Evolutionary conservation across 2,113 vertebrate species (phyloP).

Genomic region (Pimephales promelas): DNA sequence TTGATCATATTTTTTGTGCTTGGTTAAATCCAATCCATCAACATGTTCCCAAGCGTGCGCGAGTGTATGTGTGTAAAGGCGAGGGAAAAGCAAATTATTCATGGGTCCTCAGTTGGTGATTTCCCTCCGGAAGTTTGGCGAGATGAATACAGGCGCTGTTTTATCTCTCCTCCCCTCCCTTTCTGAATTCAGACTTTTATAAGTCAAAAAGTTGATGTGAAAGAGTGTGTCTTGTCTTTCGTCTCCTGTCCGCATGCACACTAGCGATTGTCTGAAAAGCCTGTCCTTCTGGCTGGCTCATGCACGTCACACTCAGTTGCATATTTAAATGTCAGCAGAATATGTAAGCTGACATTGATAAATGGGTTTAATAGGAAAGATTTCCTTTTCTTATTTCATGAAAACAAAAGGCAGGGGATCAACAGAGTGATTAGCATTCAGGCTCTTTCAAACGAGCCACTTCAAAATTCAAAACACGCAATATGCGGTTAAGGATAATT

Average conservation of each 20-base stretch:
- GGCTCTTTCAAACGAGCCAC: not conserved
- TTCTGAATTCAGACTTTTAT: slow-evolving; percentile 65
- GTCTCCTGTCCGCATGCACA: slow-evolving; percentile 48
- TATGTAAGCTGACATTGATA: slow-evolving; percentile 69
- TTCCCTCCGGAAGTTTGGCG: slow-evolving; percentile 69
- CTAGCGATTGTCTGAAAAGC: slow-evolving; percentile 58
- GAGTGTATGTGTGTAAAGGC: slow-evolving; percentile 29
- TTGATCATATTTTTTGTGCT: slow-evolving; percentile 62
- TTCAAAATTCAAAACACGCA: slow-evolving; percentile 38
- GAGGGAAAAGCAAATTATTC: slow-evolving; percentile 66
- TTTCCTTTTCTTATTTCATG: slow-evolving; percentile 56
- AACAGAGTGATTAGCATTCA: slow-evolving; percentile 30
- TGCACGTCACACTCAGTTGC: slow-evolving; percentile 60
- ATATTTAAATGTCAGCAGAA: slow-evolving; percentile 70
- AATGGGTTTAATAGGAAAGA: slow-evolving; percentile 61
- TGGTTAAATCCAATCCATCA: slow-evolving; percentile 71
- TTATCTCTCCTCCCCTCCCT: slow-evolving; percentile 52
- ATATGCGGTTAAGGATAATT: slow-evolving; percentile 29
- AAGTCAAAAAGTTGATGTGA: slow-evolving; percentile 66
- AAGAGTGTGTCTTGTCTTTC: slow-evolving; percentile 67
- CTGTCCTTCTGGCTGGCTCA: slow-evolving; percentile 51
- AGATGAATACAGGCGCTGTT: slow-evolving; percentile 72
- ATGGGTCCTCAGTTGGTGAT: slow-evolving; percentile 67
- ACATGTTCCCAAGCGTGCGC: slow-evolving; percentile 56
- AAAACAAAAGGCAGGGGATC: slow-evolving; percentile 49